Evolutionary conservation across 1,140 invertebrate species (phyloP), one percentile per base, ranked within the genome.

Genomic region (Drosophila trapezifrons): DNA sequence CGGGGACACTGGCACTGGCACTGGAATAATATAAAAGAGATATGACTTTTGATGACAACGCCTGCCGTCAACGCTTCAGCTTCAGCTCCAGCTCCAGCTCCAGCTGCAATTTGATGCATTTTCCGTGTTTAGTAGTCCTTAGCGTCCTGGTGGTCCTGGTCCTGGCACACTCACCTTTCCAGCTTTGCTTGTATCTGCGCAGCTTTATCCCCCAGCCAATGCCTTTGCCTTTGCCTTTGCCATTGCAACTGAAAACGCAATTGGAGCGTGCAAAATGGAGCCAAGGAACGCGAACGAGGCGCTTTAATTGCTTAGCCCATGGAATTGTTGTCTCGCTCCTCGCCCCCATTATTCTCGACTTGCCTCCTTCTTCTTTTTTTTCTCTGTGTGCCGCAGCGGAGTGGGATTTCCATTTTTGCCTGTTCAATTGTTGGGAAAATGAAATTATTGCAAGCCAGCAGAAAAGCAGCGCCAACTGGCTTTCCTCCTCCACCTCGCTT

Each of bases 31-130:
- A 86, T 86, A 77, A 70, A 76, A 85, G 58, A 86, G 82, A 86
- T 86, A 86, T 86, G 82, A 86, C 82, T 85, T 85, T 69, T 85
- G 82, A 86, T 71, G 82, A 85, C 78, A 60, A 22, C 76, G 62
- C 45, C 20, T 29, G n/a, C n/a, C n/a, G n/a, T n/a, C n/a, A n/a
- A n/a, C 22, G 18, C n/a, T 20, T n/a, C 37, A 43, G 13, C n/a
- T 42, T 43, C 18, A 32, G 42, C 27, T 51, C 22, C 35, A 52
- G 49, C 37, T 42, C 6, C 45, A 40, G 66, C 71, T 64, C 9
- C 54, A 52, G 38, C 37, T 67, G 73, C 73, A 76, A 65, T 80
- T 86, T 85, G 80, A 75, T 76, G 78, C 71, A 78, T 87, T 82
- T 87, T 62, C 54, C 64, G 67, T 87, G 80, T 87, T 86, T 82